phyloP scores from a whole-genome alignment of 2,797 vertebrate species.

The Hypotaenidia okinawae region DNA sequence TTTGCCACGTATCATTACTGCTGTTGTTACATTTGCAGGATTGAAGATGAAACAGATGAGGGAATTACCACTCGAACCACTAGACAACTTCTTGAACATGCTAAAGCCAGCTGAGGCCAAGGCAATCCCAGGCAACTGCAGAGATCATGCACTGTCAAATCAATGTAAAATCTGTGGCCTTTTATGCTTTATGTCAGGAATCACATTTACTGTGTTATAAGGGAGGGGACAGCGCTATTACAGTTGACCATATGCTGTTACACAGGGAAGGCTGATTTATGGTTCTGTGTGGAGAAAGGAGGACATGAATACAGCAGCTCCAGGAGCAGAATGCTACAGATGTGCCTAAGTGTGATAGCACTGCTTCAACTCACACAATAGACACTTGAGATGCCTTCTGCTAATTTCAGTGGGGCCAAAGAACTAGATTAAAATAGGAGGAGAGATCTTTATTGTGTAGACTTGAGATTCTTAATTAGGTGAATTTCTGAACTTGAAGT shows the following conservation, averaged over 20 bases:
- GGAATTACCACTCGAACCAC: not conserved
- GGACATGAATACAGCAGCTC: not conserved
- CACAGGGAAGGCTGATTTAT: not conserved
- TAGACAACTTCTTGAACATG: not conserved
- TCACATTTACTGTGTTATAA: not conserved
- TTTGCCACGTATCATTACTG: not conserved
- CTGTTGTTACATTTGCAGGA: not conserved
- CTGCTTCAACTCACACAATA: not conserved
- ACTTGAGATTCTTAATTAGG: not conserved
- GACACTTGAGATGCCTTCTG: not conserved
- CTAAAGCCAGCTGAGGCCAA: not conserved
- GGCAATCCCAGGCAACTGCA: not conserved
- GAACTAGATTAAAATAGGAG: not conserved
- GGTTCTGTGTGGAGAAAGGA: not conserved
- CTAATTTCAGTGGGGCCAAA: not conserved
- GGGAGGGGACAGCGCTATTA: not conserved
- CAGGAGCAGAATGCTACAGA: not conserved
- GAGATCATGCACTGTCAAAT: not conserved
- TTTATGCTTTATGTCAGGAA: not conserved
- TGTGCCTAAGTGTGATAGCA: not conserved
- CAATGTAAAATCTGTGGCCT: not conserved
- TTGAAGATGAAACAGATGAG: not conserved
- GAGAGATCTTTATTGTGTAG: not conserved
- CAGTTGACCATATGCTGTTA: not conserved
- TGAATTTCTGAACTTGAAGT: not conserved